Evolutionary conservation across 2,888 invertebrate species (phyloP), one percentile per base, ranked within the genome.

Genomic region (Choreutis nemorana): DNA sequence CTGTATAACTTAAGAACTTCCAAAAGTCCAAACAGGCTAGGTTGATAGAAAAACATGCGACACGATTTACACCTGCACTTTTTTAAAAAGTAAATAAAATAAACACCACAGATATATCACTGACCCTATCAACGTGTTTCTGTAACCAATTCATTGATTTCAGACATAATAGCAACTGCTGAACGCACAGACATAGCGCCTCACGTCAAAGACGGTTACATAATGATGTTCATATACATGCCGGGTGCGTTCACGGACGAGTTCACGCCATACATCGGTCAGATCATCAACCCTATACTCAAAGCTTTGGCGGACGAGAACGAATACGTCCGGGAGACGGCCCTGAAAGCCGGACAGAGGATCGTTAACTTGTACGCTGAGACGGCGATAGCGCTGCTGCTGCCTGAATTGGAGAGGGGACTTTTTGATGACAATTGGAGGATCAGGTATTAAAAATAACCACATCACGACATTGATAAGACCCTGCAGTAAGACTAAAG

Each of bases 181-280:
- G 94, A 95, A 60, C 84, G 96, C 35, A 87, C 89, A 1, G 95
- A 96, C 63, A 93, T 95, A 48, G 93, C 95, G 4, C 93, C 99
- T 1, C 95, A 97, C 68, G 97, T 99, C 2, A 94, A 98, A 55
- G 99, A 99, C 75, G 99, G 99, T 23, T 99, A 99, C 78, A 97
- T 99, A 37, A 97, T 99, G 95, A 95, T 99, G 94, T 99, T 97
- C 68, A 98, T 99, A 55, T 99, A 98, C 77, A 92, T 99, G 89
- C 99, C 99, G 2, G 90, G 90, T 35, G 96, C 97, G 7, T 98
- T 99, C 75, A 94, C 94, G 4, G 87, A 89, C 39, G 94, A 95
- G 58, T 99, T 99, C 72, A 90, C 92, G 1, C 93, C 92, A 0
- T 99, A 97, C 72, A 91, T 97, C 52, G 92, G 97, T 0, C 93